Evolutionary conservation across 2,797 vertebrate species (phyloP), one percentile per base, ranked within the genome.

Genomic region (Typhlichthys eigenmanni): DNA sequence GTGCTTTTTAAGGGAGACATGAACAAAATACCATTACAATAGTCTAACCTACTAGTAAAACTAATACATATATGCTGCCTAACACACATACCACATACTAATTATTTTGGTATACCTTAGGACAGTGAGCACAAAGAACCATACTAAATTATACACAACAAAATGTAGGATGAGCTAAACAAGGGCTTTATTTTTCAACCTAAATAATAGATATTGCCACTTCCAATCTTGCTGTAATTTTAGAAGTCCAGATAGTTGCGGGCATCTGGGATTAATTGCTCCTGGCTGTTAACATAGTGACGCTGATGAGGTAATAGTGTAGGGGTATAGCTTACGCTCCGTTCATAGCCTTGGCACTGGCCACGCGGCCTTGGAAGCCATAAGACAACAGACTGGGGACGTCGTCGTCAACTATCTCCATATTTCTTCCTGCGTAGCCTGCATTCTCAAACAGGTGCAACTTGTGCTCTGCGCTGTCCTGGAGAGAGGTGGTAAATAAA

Each of bases 311-410:
- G 24, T 24, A 24, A 24, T 24, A 2, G 24, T 24, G 24, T 24
- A 4, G 24, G 24, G 24, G 24, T 24, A 24, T 24, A 24, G 11
- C 95, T 96, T 94, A 97, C 95, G 94, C 95, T 92, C 96, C 95
- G 0, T 90, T 94, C 71, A 95, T 71, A 68, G 89, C 93, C 59
- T 93, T 94, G 59, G 92, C 81, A 1, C 95, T 97, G 71, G 94
- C 95, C 85, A 98, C 95, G 0, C 92, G 93, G 80, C 96, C 94
- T 81, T 95, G 95, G 87, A 97, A 98, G 72, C 95, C 95, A 0
- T 96, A 87, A 19, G 91, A 93, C 95, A 95, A 97, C 51, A 98
- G 90, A 84, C 95, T 97, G 85, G 95, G 96, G n/a, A 96, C 92
- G 0, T 98, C 95, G 0, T 97, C 95, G 0, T 96, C 95, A 79